These are phyloP conservation scores for Chloroceryle inda DNA, from an alignment of 2,797 vertebrate genomes.

Conservation along the genomic window DNA sequence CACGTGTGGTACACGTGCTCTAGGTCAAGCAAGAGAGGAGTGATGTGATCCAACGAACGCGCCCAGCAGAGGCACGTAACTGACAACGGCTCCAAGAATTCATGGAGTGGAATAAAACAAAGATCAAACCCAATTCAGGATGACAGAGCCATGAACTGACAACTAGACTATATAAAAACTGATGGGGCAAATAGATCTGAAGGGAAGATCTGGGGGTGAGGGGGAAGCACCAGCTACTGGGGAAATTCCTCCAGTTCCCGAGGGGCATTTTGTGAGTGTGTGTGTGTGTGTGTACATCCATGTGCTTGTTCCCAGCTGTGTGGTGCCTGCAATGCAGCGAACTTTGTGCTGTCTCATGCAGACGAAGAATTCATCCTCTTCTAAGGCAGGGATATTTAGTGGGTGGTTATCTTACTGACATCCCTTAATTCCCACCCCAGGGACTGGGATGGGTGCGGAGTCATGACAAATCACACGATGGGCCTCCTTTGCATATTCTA, in stretches of 20 bases:
- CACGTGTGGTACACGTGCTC: fast-evolving
- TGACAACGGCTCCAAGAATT: background rate
- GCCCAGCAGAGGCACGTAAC: fast-evolving
- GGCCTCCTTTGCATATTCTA: background rate
- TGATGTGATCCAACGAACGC: fast-evolving
- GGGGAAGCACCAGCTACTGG: background rate
- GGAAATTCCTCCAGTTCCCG: background rate
- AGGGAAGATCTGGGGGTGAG: background rate
- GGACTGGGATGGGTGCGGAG: background rate
- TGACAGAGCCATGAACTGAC: background rate
- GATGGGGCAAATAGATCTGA: background rate
- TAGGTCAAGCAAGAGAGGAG: background rate
- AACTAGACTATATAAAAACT: background rate
- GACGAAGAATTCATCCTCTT: background rate
- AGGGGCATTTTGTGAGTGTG: background rate
- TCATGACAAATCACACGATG: background rate
- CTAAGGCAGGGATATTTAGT: background rate
- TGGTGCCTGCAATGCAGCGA: conserved; percentile 70
- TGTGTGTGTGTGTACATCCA: background rate
- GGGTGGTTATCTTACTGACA: background rate
- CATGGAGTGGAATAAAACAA: background rate
- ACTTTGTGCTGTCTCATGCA: conserved; percentile 59
- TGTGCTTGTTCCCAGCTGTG: background rate
- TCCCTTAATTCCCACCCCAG: background rate
- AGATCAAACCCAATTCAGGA: background rate